Evolutionary conservation across 1,140 invertebrate species (phyloP).

Genomic region (honey bee (Apis mellifera)): DNA sequence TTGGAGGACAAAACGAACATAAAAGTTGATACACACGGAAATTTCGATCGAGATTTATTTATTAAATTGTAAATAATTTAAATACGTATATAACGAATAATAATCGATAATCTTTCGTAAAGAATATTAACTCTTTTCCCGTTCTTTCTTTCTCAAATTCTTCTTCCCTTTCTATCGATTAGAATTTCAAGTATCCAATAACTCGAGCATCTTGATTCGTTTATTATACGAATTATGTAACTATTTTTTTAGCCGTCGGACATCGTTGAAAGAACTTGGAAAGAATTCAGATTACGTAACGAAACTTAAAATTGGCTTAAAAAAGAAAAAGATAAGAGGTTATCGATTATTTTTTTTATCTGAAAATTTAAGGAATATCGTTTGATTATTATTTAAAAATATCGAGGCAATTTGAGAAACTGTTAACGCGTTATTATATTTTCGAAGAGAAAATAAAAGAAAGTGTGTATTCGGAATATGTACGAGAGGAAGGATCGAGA

Average conservation of each 20-base stretch:
- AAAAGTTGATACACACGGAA: no score
- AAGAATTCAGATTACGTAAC: not conserved
- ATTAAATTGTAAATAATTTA: no score
- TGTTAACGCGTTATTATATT: no score
- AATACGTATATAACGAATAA: no score
- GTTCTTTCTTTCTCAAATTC: not conserved
- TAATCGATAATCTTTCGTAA: no score
- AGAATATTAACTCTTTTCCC: no score
- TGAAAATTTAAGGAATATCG: no score
- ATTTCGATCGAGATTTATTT: no score
- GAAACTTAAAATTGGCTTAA: no score
- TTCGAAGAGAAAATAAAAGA: not conserved
- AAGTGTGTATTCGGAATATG: not conserved
- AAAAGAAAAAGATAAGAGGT: no score
- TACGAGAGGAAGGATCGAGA: slow-evolving; percentile 11
- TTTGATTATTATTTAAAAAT: not conserved
- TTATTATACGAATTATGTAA: not conserved
- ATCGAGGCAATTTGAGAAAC: not conserved
- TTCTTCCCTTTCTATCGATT: not conserved
- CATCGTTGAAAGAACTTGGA: not conserved
- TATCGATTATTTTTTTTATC: no score
- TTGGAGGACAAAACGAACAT: no score
- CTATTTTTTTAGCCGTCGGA: not conserved
- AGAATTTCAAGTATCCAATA: not conserved
- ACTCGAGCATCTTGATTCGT: not conserved